A percentile compares a stretch with the other conserved stretches of the same genome.
Conservation (phyloP, 2,113 vertebrate genomes). For the Pleuronectes platessa region DNA sequence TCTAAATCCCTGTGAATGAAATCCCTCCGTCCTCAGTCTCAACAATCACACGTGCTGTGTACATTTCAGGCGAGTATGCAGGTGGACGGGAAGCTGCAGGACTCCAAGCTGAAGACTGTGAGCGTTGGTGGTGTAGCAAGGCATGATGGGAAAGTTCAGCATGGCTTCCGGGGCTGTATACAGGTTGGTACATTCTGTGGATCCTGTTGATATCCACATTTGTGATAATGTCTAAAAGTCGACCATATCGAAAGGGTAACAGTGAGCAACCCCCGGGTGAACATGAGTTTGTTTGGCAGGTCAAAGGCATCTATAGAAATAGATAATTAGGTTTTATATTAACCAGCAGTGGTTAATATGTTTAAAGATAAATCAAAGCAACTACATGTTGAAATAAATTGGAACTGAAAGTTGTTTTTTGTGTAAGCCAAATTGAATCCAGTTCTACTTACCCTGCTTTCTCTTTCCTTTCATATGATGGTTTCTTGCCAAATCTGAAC, state of each 20-base stretch:
- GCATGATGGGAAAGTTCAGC: constrained; percentile 78
- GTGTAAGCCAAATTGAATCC: too few species aligned
- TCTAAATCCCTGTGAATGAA: background rate
- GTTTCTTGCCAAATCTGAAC: background rate
- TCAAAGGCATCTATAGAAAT: background rate
- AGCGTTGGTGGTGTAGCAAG: constrained; percentile 83
- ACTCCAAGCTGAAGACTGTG: constrained; percentile 84
- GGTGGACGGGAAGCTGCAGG: constrained; percentile 84
- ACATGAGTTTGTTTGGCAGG: background rate
- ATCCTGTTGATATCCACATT: background rate
- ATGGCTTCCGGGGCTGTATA: constrained; percentile 91
- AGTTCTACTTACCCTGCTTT: too few species aligned
- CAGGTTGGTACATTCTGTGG: constrained; percentile 80
- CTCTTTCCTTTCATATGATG: background rate
- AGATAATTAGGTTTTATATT: background rate
- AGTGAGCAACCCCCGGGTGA: background rate
- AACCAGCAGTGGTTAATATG: too few species aligned
- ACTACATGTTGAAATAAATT: background rate
- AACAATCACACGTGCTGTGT: background rate
- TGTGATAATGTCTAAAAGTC: background rate
- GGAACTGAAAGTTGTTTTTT: background rate
- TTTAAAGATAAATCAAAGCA: too few species aligned
- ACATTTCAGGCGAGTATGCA: constrained; percentile 81
- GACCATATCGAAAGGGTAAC: background rate
- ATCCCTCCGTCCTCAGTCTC: background rate